Evolutionary conservation across 2,797 vertebrate species (phyloP), one percentile per base, ranked within the genome.

Genomic region (Poeciliopsis gracilis): DNA sequence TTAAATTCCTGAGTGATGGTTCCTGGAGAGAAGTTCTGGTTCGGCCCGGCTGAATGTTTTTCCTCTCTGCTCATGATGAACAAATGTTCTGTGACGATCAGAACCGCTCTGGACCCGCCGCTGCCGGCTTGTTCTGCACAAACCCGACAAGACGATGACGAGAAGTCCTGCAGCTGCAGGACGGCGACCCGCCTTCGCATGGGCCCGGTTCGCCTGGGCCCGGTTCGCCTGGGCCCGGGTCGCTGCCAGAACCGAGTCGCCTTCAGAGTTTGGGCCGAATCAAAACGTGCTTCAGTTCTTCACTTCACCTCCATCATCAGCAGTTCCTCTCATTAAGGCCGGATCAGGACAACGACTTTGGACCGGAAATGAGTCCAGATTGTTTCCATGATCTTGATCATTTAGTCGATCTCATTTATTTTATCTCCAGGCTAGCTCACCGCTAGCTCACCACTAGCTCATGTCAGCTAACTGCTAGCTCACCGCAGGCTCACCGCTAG

Each of bases 81-180:
- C 79, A 81, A 67, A 81, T 81, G 79, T 77, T 81, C 0, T 47
- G 73, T 16, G 13, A 57, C n/a, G 30, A 25, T 2, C 74, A 41
- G 73, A 51, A 55, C 53, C 0, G 4, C 15, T 23, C 38, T 38
- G 75, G 70, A 46, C 4, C 55, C 13, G 57, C 79, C 66, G 79
- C 79, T 76, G 79, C 66, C 49, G 11, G 47, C n/a, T 71, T 41
- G 10, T 0, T 38, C 45, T 0, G n/a, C 55, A 0, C 49, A 30
- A 49, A 41, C 25, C 43, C 51, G 28, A 49, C 9, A 2, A 23
- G 46, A 20, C 18, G 30, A 25, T 4, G 16, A 15, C 9, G 9
- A 57, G 5, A 47, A 20, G 23, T 3, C 25, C 9, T 7, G 53
- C 55, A 59, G 46, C 46, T 53, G 43, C 70, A 47, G 70, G 43